A percentile compares a stretch with the other conserved stretches of the same genome.
Conservation (phyloP, 2,113 vertebrate species). For the Tetrao urogallus region DNA sequence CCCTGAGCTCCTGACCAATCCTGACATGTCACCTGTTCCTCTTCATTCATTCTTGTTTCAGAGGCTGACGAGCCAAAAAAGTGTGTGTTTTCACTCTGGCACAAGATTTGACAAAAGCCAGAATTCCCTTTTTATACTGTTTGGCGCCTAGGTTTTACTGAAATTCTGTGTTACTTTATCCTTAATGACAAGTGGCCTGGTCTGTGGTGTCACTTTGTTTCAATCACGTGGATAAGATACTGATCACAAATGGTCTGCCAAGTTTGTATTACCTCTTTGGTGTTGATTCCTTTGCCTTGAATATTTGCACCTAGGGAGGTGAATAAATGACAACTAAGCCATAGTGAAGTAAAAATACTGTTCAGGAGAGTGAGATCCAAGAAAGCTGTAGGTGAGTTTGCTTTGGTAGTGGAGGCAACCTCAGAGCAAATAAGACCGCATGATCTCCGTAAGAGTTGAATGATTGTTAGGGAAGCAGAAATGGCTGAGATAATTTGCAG, state of each 20-base stretch:
- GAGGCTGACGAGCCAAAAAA: not conserved
- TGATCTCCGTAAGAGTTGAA: not conserved
- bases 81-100: not conserved
- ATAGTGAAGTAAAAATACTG: not conserved
- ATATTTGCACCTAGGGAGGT: not conserved
- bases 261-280: not conserved
- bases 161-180: not conserved
- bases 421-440: not conserved
- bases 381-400: not conserved
- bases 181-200: not conserved
- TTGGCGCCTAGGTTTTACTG: not conserved
- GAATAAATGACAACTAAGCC: not conserved
- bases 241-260: not conserved
- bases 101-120: not conserved
- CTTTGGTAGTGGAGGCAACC: not conserved
- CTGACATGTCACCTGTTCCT: not conserved
- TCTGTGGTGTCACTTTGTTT: not conserved
- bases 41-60: not conserved
- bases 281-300: not conserved
- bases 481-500: not conserved
- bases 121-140: not conserved
- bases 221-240: not conserved
- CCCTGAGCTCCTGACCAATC: not conserved
- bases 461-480: not conserved
- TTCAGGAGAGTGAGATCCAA: not conserved